phyloP scores from a whole-genome alignment of 1,140 invertebrate genomes.

The Cotesia glomerata region DNA sequence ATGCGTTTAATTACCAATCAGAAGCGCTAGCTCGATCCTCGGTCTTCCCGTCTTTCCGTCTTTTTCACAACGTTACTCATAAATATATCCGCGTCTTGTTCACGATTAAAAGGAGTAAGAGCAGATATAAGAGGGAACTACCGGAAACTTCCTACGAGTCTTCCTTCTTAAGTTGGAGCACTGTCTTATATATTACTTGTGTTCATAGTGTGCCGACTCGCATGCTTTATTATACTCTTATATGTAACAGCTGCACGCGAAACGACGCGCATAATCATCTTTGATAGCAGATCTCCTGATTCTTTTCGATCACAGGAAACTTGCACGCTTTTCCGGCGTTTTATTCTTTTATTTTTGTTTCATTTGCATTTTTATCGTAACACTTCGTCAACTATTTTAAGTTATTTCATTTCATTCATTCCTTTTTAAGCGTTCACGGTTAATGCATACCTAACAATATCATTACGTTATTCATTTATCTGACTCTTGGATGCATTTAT shows the following conservation, averaged over 20 bases:
- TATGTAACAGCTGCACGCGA: slow-evolving; percentile 22
- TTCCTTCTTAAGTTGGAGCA: not conserved
- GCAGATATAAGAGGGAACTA: not conserved
- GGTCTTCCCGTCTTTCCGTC: not conserved
- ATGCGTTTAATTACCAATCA: slow-evolving; percentile 37
- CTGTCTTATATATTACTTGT: not conserved
- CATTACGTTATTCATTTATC: too few relatives aligned
- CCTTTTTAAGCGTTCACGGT: too few relatives aligned
- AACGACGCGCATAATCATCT: slow-evolving; percentile 29
- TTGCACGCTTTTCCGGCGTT: slow-evolving; percentile 20
- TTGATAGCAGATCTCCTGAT: slow-evolving; percentile 27
- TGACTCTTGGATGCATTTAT: too few relatives aligned
- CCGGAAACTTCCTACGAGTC: slow-evolving; percentile 16
- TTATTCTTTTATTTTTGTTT: slow-evolving; percentile 1
- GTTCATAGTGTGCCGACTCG: not conserved
- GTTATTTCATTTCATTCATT: not conserved
- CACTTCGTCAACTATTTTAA: not conserved
- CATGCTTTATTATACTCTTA: slow-evolving; percentile 22
- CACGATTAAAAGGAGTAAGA: not conserved
- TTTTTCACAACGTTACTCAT: not conserved
- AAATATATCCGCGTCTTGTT: slow-evolving; percentile 1
- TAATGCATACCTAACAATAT: too few relatives aligned
- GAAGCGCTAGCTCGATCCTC: slow-evolving; percentile 26
- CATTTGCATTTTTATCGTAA: slow-evolving; percentile 13
- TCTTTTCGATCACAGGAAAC: slow-evolving; percentile 23